Evolutionary conservation across 2,797 vertebrate species (phyloP), one percentile per base, ranked within the genome.

Genomic region (Scomberomorus guttatus): DNA sequence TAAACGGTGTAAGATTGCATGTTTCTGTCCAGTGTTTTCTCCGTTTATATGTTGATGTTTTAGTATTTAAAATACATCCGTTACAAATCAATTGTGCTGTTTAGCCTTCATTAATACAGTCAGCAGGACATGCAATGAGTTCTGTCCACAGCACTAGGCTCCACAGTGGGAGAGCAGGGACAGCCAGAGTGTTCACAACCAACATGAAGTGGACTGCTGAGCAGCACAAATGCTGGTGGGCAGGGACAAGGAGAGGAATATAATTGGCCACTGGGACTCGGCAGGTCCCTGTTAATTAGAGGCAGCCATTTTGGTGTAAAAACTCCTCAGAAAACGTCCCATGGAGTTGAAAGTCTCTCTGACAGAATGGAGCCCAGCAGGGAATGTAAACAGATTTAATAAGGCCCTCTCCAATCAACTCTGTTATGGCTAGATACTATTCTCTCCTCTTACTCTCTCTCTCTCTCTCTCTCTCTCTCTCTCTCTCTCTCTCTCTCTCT

Each of bases 311-410:
- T 92, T 88, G 88, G 85, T 88, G 78, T 87, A 83, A 90, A 92
- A 92, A 89, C 88, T 92, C 90, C 89, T 93, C 87, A 85, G 89
- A 92, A 92, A 87, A 87, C 82, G 77, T 95, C 94, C 91, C 87
- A 88, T 86, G 75, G 91, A 92, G 91, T 93, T 93, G 83, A 90
- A 94, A 94, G 92, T 89, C 80, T 91, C 90, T 85, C 84, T 89
- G 90, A 92, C 87, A 94, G 93, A 95, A 93, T 90, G 90, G 75
- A 89, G 80, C 92, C 79, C 92, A 94, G 93, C 91, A 85, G 91
- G 91, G 90, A 93, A 90, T 81, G 89, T 92, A 95, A 94, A 94
- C 93, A 94, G 90, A 92, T 92, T 94, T 94, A 94, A 95, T 95
- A 94, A 93, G 91, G 89, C 87, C 83, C 85, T 81, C 90, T 91